Conservation (phyloP, 2,113 vertebrate genomes). For the Lonchura striata region DNA sequence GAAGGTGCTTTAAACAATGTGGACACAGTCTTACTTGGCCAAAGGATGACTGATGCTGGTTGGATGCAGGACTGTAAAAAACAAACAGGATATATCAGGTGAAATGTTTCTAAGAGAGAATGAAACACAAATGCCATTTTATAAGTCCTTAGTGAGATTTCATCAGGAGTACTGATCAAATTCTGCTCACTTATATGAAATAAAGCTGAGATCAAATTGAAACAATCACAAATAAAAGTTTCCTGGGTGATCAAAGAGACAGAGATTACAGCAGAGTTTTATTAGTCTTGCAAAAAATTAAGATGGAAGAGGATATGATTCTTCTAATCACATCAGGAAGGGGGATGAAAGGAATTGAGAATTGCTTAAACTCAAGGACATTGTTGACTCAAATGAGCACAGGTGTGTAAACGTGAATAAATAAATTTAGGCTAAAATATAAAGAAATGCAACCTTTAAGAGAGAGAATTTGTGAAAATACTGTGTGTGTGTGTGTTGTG, state of each 20-base stretch:
- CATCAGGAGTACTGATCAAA: neutral
- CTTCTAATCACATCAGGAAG: neutral
- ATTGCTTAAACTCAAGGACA: neutral
- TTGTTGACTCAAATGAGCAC: neutral
- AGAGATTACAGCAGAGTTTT: neutral
- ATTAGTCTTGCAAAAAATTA: neutral
- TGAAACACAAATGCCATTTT: neutral
- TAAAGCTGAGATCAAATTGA: neutral
- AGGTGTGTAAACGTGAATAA: neutral
- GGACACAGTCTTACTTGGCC: neutral
- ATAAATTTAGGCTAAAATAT: neutral
- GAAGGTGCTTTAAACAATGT: neutral
- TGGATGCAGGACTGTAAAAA: neutral
- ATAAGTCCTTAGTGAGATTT: neutral
- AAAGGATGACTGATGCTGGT: neutral
- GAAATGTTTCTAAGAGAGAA: neutral
- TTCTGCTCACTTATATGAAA: neutral
- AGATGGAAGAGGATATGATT: neutral
- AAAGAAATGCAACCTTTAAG: neutral
- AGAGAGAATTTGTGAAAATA: neutral
- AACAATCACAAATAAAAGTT: neutral
- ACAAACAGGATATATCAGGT: neutral
- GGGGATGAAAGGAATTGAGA: neutral
- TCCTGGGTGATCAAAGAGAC: neutral
- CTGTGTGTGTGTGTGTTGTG: rapidly evolving